Conservation (phyloP, 2,888 invertebrate species). For the Rosalia funebris region DNA sequence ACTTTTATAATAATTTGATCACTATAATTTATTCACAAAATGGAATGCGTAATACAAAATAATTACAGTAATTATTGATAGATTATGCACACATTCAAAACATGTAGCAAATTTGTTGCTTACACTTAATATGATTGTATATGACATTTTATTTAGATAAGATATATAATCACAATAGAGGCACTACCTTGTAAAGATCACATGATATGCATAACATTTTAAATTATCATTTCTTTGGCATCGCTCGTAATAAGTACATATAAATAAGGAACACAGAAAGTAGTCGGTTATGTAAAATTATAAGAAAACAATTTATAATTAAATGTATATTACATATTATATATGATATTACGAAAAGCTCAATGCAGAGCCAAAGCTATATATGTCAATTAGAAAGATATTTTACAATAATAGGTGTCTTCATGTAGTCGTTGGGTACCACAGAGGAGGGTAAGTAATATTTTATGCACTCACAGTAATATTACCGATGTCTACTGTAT, state of each 20-base stretch:
- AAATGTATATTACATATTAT: no score
- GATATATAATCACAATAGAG: constrained; percentile 59
- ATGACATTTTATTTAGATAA: constrained; percentile 30
- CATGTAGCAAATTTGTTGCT: constrained; percentile 26
- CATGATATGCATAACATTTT: constrained; percentile 62
- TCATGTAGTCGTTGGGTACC: no score
- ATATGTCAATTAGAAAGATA: no score
- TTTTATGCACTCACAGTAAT: no score
- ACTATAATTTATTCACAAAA: constrained; percentile 26
- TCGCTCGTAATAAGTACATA: not conserved
- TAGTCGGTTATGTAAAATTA: no score
- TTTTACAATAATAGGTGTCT: no score
- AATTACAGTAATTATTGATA: constrained; percentile 23
- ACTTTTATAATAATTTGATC: constrained; percentile 28
- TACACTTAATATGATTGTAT: constrained; percentile 34
- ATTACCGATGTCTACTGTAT: no score
- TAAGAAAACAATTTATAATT: no score
- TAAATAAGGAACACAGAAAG: not conserved
- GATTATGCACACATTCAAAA: constrained; percentile 16
- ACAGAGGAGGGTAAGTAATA: no score
- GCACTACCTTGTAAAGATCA: constrained; percentile 65
- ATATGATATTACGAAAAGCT: no score
- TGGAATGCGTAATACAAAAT: constrained; percentile 33
- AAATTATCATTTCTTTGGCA: constrained; percentile 15
- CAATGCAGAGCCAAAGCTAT: no score